These are phyloP conservation scores for Aromia moschata DNA, from an alignment of 2,888 invertebrate species.

Conservation along the genomic window DNA sequence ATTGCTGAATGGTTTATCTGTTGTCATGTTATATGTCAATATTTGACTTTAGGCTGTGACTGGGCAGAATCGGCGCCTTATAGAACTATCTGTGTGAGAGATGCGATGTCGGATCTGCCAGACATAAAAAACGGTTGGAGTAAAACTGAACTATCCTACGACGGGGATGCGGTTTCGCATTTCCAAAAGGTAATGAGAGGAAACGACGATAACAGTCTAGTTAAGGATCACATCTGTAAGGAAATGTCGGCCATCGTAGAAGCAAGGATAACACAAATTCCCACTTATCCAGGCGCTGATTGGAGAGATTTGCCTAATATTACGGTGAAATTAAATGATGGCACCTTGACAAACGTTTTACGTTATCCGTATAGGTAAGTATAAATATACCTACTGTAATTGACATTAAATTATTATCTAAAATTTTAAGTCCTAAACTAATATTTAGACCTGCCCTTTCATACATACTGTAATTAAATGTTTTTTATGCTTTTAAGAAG, in stretches of 20 bases:
- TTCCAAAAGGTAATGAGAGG: slow-evolving; percentile 79
- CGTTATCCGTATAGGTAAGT: slow-evolving; percentile 64
- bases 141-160: slow-evolving; percentile 75
- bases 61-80: slow-evolving; percentile 79
- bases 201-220: slow-evolving; percentile 35
- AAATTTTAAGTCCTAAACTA: no score
- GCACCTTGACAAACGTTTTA: slow-evolving; percentile 71
- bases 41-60: slow-evolving; percentile 63
- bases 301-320: slow-evolving; percentile 89
- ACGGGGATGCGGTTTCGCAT: slow-evolving; percentile 75
- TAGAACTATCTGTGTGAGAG: slow-evolving; percentile 79
- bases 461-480: no score
- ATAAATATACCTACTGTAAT: no score
- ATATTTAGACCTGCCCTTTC: no score
- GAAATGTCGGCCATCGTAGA: slow-evolving; percentile 83
- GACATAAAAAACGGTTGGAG: slow-evolving; percentile 77
- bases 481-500: no score
- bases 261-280: slow-evolving; percentile 80
- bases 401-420: no score
- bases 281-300: slow-evolving; percentile 78
- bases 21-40: no score
- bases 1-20: no score
- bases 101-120: slow-evolving; percentile 85
- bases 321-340: slow-evolving; percentile 74
- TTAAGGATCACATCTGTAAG: slow-evolving; percentile 82